Conservation (phyloP, 2,797 vertebrate species). For the Tinamus major region DNA sequence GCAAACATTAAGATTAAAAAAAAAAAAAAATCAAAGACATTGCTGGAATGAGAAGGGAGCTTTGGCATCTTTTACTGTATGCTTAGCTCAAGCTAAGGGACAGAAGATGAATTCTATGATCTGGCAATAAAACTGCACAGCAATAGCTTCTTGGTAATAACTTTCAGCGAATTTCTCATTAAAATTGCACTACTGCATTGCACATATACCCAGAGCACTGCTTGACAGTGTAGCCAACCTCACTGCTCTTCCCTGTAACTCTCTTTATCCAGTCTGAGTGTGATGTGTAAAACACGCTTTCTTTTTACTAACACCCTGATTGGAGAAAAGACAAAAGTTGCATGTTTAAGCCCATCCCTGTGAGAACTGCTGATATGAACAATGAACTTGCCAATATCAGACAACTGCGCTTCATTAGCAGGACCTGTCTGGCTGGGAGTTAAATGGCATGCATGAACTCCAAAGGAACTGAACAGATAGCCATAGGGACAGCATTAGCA, state of each 20-base stretch:
- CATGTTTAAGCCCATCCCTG: background rate
- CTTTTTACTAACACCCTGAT: conserved; percentile 17
- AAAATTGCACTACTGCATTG: conserved; percentile 26
- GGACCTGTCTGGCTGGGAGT: background rate
- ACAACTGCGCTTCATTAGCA: background rate
- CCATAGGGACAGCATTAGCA: background rate
- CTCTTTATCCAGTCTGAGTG: background rate
- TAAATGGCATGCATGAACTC: background rate
- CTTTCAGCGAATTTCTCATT: conserved; percentile 53
- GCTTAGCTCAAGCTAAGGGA: background rate
- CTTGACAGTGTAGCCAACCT: background rate
- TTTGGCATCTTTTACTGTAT: background rate
- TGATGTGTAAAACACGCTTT: conserved; percentile 25
- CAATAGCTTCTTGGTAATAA: conserved; percentile 11
- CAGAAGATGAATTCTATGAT: conserved; percentile 31
- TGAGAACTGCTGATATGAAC: background rate
- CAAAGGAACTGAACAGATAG: background rate
- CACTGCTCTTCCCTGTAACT: background rate
- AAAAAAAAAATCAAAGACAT: background rate
- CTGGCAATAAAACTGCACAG: conserved; percentile 46
- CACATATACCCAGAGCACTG: conserved; percentile 11
- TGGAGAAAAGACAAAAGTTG: conserved; percentile 4
- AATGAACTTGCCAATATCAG: background rate
- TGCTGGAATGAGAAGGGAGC: background rate
- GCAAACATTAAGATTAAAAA: background rate